phyloP scores from a whole-genome alignment of 2,888 invertebrate species.

The Drosophila quinaria region DNA sequence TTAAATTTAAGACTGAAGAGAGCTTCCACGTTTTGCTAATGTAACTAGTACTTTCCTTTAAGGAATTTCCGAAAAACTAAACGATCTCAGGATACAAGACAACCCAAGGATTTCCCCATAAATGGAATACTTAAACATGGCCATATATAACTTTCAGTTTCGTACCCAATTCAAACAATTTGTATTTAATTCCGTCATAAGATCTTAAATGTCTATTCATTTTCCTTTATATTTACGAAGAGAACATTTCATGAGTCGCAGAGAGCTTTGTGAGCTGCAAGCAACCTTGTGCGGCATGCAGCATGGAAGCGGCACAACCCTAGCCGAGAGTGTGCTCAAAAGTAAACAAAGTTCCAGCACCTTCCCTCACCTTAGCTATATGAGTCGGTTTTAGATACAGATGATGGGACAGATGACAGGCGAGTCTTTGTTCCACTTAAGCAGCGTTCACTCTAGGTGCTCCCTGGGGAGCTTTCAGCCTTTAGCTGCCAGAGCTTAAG shows the following conservation, averaged over 20 bases:
- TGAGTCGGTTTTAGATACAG: background rate
- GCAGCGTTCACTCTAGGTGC: constrained; percentile 35
- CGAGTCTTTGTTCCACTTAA: constrained; percentile 41
- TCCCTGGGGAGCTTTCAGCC: constrained; percentile 42
- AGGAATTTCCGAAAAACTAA: too few relatives aligned
- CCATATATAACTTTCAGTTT: too few relatives aligned
- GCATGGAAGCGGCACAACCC: constrained; percentile 6
- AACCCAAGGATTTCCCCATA: too few relatives aligned
- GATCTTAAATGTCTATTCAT: too few relatives aligned
- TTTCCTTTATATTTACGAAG: background rate
- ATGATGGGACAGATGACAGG: constrained; percentile 16
- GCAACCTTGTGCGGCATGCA: constrained; percentile 14
- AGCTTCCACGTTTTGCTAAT: too few relatives aligned
- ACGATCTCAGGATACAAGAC: too few relatives aligned
- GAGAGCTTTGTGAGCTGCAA: background rate
- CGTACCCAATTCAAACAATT: too few relatives aligned
- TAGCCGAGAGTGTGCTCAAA: constrained; percentile 25
- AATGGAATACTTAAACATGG: too few relatives aligned
- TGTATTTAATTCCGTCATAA: too few relatives aligned
- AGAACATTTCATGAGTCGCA: background rate
- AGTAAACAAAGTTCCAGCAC: constrained; percentile 51
- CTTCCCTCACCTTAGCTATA: background rate
- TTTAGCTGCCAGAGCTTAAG: constrained; percentile 20
- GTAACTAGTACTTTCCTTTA: too few relatives aligned
- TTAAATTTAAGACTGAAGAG: too few relatives aligned